Base-by-base conservation (phyloP, 1,140 invertebrate genomes). In the Bombus turneri region DNA sequence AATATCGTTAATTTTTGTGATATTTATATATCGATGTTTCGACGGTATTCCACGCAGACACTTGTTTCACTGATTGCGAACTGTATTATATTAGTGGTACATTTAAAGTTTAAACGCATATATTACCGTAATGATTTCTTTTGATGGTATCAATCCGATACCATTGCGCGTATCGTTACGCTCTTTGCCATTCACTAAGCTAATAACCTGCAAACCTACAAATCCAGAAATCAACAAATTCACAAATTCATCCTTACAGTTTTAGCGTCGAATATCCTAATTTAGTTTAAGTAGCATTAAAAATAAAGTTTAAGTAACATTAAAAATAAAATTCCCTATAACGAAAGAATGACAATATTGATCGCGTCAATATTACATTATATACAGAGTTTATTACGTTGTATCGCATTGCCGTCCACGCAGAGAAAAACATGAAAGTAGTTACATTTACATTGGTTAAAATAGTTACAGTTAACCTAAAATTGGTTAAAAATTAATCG, bases 301-400 rank as follows among this genome's bases (percentile, higher is more conserved):
- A 94, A 94, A 94, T 94, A 94, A 94, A 53, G 18, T 85, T 88
- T 92, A 91, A 93, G 85, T 88, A 93, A 94, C 89, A 91, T 93
- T 92, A 93, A 94, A 94, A 94, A 94, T 94, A 94, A 94, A 94
- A 86, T 93, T 78, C 89, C 86, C 88, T 89, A 92, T 91, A 59
- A 74, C 72, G 86, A 86, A 78, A 75, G 85, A 80, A 74, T 74
- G 69, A 66, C 59, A 47, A 68, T 86, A 71, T 62, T 53, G 77
- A 86, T 77, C 72, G 79, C 88, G 83, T 92, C 83, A 91, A 92
- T 93, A 90, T 94, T 94, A 93, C 91, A 94, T 94, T 95, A 95
- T 94, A 92, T 94, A 95, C 93, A 95, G 87, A 93, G 74, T 91
- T 92, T 87, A 93, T 92, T 92, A 89, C 82, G 84, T 72, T 84